Evolutionary conservation across 2,888 invertebrate genomes (phyloP).

Genomic region (Labia minor): DNA sequence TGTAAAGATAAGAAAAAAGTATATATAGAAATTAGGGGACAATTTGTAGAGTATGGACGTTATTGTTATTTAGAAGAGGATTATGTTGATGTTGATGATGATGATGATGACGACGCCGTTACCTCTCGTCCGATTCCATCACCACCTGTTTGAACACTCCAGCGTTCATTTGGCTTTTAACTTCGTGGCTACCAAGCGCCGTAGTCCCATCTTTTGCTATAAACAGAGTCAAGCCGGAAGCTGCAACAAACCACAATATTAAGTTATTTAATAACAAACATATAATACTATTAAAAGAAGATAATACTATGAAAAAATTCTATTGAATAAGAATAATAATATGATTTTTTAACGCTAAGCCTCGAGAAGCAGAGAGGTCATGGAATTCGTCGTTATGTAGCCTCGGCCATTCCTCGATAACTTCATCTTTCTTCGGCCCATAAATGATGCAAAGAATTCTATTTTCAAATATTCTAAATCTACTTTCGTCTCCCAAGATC

Average conservation of each 20-base stretch:
- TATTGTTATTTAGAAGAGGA: not conserved
- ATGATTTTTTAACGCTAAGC: not conserved
- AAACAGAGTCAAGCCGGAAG: constrained; percentile 79
- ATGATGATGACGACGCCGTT: constrained; percentile 35
- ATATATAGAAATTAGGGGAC: not conserved
- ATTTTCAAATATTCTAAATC: no score
- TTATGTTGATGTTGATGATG: not conserved
- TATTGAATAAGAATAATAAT: no score
- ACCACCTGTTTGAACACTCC: constrained; percentile 64
- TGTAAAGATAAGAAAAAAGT: no score
- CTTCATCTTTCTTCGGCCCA: no score
- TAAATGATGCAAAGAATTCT: no score
- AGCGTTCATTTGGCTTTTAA: constrained; percentile 60
- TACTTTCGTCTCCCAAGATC: no score
- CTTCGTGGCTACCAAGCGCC: constrained; percentile 71
- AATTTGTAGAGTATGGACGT: not conserved
- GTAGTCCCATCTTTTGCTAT: constrained; percentile 84
- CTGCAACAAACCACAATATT: constrained; percentile 40
- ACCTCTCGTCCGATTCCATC: constrained; percentile 59
- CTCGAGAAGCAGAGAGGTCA: no score
- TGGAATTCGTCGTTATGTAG: no score
- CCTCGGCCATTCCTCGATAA: no score
- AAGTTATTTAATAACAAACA: not conserved
- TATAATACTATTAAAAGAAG: not conserved
- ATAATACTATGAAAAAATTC: not conserved